phyloP scores from a whole-genome alignment of 2,888 invertebrate species.

The Calliopum simillimum region DNA sequence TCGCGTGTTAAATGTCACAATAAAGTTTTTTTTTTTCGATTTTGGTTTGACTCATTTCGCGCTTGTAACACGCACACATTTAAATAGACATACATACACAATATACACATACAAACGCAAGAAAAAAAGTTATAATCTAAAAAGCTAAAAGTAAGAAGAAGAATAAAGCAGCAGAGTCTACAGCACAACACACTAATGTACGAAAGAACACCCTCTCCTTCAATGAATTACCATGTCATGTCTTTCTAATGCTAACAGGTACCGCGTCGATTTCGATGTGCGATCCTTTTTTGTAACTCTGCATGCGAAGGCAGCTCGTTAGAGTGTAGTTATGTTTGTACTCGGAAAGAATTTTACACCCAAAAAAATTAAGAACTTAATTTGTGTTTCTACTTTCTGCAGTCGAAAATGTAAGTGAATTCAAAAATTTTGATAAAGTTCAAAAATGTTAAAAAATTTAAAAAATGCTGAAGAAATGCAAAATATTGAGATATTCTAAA shows the following conservation, averaged over 20 bases:
- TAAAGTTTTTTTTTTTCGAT: slow-evolving; percentile 9
- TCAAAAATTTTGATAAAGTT: too few species aligned
- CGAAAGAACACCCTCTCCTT: slow-evolving; percentile 1
- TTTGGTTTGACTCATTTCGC: slow-evolving; percentile 12
- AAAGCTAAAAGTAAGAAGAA: not conserved
- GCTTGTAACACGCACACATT: slow-evolving; percentile 2
- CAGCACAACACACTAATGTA: not conserved
- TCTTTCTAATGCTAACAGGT: slow-evolving; percentile 22
- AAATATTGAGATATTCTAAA: too few species aligned
- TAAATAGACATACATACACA: not conserved
- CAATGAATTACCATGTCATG: slow-evolving; percentile 7
- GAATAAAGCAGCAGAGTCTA: not conserved
- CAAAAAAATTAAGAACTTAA: too few species aligned
- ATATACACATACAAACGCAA: not conserved
- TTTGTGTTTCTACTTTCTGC: too few species aligned
- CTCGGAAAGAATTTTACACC: too few species aligned
- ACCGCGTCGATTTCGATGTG: not conserved
- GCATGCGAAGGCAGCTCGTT: too few species aligned
- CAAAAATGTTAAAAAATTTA: too few species aligned
- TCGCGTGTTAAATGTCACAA: slow-evolving; percentile 31
- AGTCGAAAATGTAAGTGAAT: too few species aligned
- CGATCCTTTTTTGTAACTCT: too few species aligned
- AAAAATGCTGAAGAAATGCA: too few species aligned
- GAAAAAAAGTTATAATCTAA: not conserved
- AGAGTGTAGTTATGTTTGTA: too few species aligned